Base-by-base conservation (phyloP, 92 coral and sea anemone genomes). In the Epizoanthus ramosus region DNA sequence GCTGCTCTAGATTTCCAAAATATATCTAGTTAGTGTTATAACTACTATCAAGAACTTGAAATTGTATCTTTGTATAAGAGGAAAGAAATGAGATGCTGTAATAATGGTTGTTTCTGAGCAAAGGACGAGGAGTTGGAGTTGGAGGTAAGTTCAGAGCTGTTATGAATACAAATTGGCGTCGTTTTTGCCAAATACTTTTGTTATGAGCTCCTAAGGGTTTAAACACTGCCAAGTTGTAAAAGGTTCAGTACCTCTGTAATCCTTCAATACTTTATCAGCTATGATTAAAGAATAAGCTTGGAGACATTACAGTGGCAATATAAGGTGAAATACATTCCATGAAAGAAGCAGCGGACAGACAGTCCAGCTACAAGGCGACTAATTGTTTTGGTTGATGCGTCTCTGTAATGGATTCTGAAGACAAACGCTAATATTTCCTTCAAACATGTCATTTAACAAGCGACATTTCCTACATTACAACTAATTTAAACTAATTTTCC, bases 101-200 rank as follows among this genome's bases (percentile, higher is more conserved):
- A 57, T 61, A 0, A 77, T 77, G 82, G 15, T 13, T 77, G 41
- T 28, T 24, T 5, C 16, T 77, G 60, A 61, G 15, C 15, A 59
- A 5, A 21, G 15, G 23, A 43, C 18, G 17, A 37, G 50, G 13
- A 19, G 35, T 33, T 41, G 52, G 63, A 31, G 28, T 65, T 18
- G 24, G 47, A 69, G 82, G 82, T 77, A 77, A 41, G 82, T 60
- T 47, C 23, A 35, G 13, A 41, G 57, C 17, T 39, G 35, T 60
- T 77, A 45, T 77, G 23, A 77, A 41, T 77, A 61, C 17, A 18
- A 13, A 37, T 10, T 19, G 63, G 68, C 71, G 50, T 77, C 58
- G 22, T 4, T 61, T 0, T n/a, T 14, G 59, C 17, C 2, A 33
- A 4, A 0, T 33, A 19, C 8, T 67, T 14, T 12, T 67, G 50